These are phyloP conservation scores for Drosophila setosimentum DNA, from an alignment of 2,888 invertebrate species.

Conservation along the genomic window DNA sequence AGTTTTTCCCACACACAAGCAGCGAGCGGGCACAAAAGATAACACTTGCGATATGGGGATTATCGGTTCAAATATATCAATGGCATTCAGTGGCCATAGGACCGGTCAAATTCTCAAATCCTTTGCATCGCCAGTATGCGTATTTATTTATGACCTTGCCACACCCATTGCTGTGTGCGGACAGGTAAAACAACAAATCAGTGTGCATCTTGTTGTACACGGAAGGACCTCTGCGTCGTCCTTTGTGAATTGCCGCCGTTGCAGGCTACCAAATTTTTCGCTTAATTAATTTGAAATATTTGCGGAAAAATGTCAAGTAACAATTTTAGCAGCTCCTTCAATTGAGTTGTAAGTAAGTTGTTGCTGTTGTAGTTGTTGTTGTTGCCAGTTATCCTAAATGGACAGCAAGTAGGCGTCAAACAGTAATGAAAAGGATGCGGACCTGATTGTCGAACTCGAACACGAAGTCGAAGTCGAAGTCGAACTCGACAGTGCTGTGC, in stretches of 20 bases:
- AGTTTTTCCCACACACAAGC: conserved; percentile 58
- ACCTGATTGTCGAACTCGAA: conserved; percentile 48
- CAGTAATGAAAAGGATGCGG: conserved; percentile 61
- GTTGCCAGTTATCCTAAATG: conserved; percentile 40
- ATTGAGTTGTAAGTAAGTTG: conserved; percentile 68
- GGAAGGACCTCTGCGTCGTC: conserved; percentile 17
- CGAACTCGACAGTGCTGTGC: not conserved
- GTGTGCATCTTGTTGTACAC: conserved; percentile 41
- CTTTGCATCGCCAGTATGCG: conserved; percentile 44
- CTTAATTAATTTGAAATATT: conserved; percentile 76
- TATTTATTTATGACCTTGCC: conserved; percentile 64
- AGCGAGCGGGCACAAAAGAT: conserved; percentile 30
- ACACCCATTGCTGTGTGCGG: conserved; percentile 50
- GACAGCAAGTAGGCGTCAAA: conserved; percentile 58
- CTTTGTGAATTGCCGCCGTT: conserved; percentile 57
- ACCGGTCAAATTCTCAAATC: conserved; percentile 32
- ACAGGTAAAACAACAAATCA: conserved; percentile 62
- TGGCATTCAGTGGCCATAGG: conserved; percentile 25
- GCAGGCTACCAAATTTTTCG: conserved; percentile 67
- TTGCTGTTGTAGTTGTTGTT: conserved; percentile 1
- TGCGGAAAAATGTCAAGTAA: conserved; percentile 57
- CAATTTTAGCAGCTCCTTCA: conserved; percentile 41
- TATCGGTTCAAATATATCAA: conserved; percentile 64
- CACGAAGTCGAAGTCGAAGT: not conserved
- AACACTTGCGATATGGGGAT: conserved; percentile 46